These are phyloP conservation scores for Bombus affinis DNA, from an alignment of 1,140 invertebrate species.

Conservation along the genomic window DNA sequence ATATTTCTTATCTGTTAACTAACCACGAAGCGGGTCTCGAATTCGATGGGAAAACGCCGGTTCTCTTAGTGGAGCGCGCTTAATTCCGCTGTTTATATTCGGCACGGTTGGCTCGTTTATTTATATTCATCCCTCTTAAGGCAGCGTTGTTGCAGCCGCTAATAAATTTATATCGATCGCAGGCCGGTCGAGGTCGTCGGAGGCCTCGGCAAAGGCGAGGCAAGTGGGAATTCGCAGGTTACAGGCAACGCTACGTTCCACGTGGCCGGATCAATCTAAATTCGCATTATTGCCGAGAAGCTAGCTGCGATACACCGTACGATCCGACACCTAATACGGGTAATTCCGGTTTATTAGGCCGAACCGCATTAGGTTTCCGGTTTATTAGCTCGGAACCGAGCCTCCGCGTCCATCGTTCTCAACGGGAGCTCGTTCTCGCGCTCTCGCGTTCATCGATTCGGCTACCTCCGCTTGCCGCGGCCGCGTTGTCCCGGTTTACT, in stretches of 20 bases:
- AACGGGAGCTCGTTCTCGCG: not conserved
- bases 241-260: constrained; percentile 11
- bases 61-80: no score
- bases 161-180: constrained; percentile 31
- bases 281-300: constrained; percentile 71
- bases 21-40: not conserved
- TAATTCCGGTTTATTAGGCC: constrained; percentile 74
- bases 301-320: constrained; percentile 63
- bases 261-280: constrained; percentile 65
- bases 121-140: constrained; percentile 17
- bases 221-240: constrained; percentile 11
- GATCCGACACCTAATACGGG: constrained; percentile 72
- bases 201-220: not conserved
- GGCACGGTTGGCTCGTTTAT: not conserved
- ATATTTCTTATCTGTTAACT: not conserved
- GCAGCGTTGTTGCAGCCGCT: constrained; percentile 6
- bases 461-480: constrained; percentile 6
- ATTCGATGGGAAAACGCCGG: not conserved
- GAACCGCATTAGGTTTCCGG: constrained; percentile 72
- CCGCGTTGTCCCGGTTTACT: constrained; percentile 53
- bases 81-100: constrained; percentile 19
- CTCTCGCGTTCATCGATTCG: constrained; percentile 55
- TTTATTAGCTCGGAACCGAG: constrained; percentile 67
- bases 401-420: constrained; percentile 50
- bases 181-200: not conserved